These are phyloP conservation scores for Psylliodes chrysocephalus DNA, from an alignment of 2,888 invertebrate genomes.

Conservation along the genomic window DNA sequence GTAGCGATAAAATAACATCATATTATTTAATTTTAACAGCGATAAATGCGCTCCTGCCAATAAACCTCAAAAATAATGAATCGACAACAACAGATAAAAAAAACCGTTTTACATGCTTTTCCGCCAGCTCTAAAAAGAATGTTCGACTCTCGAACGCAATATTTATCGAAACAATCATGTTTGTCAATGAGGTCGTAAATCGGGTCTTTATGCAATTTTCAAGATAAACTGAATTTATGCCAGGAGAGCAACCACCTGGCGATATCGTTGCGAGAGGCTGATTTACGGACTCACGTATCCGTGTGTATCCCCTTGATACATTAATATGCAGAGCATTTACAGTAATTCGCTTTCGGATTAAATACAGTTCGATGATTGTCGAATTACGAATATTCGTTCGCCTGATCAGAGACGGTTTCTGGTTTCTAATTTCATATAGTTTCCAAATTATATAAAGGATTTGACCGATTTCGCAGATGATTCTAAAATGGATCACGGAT, in stretches of 20 bases:
- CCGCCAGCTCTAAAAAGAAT: not conserved
- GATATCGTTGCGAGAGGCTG: slow-evolving; percentile 46
- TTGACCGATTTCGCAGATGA: not conserved
- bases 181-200: slow-evolving; percentile 43
- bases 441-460: no score
- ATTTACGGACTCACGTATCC: slow-evolving; percentile 45
- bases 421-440: not conserved
- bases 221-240: slow-evolving; percentile 40
- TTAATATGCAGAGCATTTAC: slow-evolving; percentile 46
- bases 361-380: slow-evolving; percentile 41
- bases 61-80: not conserved
- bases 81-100: not conserved
- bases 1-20: no score
- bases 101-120: not conserved
- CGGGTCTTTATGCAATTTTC: slow-evolving; percentile 36
- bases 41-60: no score
- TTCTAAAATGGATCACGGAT: no score
- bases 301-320: slow-evolving; percentile 40
- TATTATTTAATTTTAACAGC: no score
- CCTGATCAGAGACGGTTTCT: slow-evolving; percentile 13
- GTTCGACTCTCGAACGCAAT: slow-evolving; percentile 27
- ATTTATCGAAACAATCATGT: slow-evolving; percentile 49
- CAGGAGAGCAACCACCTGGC: slow-evolving; percentile 38
- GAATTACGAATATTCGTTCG: slow-evolving; percentile 36
- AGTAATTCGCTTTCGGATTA: slow-evolving; percentile 41